Percentiles rank a stretch among this genome's conserved stretches.
Evolutionary conservation across 2,113 vertebrate genomes (phyloP).

Genomic region (Ctenomys sociabilis): DNA sequence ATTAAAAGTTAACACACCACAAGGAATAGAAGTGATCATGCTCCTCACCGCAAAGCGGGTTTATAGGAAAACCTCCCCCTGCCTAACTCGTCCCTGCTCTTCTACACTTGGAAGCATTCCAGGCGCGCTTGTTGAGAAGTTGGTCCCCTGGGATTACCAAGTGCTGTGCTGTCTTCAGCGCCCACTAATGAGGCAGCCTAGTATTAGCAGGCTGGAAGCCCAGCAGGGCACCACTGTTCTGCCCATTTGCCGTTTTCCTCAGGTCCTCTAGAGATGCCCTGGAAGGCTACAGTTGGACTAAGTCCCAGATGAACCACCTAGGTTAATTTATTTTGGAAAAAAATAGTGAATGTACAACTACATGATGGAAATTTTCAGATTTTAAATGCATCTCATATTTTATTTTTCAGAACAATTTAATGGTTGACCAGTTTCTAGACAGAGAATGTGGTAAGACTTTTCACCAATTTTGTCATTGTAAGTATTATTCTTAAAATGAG

Average conservation of each 20-base stretch:
- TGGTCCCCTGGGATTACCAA: not conserved
- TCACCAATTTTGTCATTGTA: not conserved
- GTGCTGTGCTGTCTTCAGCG: not conserved
- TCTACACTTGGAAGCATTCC: not conserved
- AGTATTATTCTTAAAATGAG: slow-evolving; percentile 8
- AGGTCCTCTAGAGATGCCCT: not conserved
- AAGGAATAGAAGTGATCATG: not conserved
- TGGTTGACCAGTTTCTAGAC: not conserved
- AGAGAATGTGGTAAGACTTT: not conserved
- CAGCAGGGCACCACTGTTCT: fast-evolving
- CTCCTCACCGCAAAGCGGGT: not conserved
- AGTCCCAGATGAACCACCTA: not conserved
- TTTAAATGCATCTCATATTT: not conserved
- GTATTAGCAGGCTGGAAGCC: not conserved
- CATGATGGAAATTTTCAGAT: not conserved
- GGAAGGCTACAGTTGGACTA: not conserved
- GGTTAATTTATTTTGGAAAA: not conserved
- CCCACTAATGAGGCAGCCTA: too few species aligned
- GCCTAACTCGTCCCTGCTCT: not conserved
- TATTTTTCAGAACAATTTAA: not conserved
- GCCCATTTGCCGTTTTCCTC: not conserved
- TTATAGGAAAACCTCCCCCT: not conserved
- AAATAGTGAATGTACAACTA: not conserved
- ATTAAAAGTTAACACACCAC: not conserved
- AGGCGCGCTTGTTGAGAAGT: not conserved